These are phyloP conservation scores for Zaprionus tsacasi DNA, from an alignment of 1,140 invertebrate species.

Conservation along the genomic window DNA sequence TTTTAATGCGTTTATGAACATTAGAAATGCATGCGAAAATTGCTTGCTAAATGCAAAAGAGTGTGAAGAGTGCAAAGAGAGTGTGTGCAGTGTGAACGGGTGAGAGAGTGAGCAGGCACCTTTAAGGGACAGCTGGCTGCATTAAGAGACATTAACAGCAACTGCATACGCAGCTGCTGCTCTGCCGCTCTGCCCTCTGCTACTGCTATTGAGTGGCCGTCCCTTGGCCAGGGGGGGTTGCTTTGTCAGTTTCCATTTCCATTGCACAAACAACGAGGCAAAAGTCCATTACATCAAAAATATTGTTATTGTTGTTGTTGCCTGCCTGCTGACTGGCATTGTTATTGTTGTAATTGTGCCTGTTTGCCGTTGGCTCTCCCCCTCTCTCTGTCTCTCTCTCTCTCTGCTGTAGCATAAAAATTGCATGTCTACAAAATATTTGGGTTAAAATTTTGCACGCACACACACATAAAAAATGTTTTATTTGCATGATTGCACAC, in stretches of 20 bases:
- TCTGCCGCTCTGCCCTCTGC: constrained; percentile 6
- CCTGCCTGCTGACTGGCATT: constrained; percentile 53
- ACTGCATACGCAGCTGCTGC: constrained; percentile 53
- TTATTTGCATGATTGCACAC: constrained; percentile 79
- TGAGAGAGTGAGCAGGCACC: constrained; percentile 1
- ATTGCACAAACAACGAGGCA: constrained; percentile 32
- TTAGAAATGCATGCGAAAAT: constrained; percentile 77
- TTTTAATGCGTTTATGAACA: constrained; percentile 82
- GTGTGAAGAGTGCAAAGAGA: neutral
- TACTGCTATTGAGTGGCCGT: constrained; percentile 41
- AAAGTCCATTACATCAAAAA: constrained; percentile 54
- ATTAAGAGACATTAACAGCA: constrained; percentile 43
- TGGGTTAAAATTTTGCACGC: constrained; percentile 78
- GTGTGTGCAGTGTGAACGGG: constrained; percentile 3
- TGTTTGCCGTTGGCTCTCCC: constrained; percentile 28
- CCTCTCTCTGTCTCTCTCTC: neutral
- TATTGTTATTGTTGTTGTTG: constrained; percentile 30
- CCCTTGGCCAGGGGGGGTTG: constrained; percentile 20
- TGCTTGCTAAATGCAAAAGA: constrained; percentile 58
- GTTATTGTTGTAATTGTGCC: constrained; percentile 56
- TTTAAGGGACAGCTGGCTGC: constrained; percentile 53
- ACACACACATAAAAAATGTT: constrained; percentile 63
- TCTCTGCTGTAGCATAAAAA: constrained; percentile 56
- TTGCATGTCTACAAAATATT: constrained; percentile 82
- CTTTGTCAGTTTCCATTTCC: constrained; percentile 35